Percentiles rank a stretch among this genome's conserved stretches.
Conservation (phyloP, 2,113 vertebrate genomes). For the Orientallactaga bullata region DNA sequence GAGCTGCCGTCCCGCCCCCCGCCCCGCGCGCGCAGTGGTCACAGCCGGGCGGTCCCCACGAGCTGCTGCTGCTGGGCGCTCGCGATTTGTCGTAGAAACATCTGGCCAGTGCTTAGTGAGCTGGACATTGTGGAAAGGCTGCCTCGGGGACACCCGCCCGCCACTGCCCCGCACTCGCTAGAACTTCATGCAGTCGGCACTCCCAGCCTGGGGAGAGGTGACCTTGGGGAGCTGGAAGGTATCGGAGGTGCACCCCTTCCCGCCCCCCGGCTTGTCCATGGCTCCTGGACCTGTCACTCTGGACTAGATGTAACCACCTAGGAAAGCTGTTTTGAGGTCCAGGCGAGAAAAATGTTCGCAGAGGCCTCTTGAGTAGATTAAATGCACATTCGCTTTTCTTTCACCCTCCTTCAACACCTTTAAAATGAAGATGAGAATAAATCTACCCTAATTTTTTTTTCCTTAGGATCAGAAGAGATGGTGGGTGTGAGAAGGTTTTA, state of each 20-base stretch:
- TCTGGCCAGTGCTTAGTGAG: too few relatives aligned
- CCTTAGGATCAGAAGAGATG: neutral
- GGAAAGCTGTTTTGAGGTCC: neutral
- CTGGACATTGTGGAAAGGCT: too few relatives aligned
- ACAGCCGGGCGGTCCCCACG: too few relatives aligned
- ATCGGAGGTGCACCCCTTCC: too few relatives aligned
- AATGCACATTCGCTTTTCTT: neutral
- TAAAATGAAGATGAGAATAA: neutral
- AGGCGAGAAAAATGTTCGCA: rapidly evolving
- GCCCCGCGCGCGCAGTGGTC: too few relatives aligned
- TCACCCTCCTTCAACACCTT: neutral
- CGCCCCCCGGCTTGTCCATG: neutral
- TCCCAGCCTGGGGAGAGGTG: too few relatives aligned
- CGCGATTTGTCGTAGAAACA: too few relatives aligned
- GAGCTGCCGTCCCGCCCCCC: too few relatives aligned
- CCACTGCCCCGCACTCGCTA: too few relatives aligned
- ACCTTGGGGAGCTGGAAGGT: neutral
- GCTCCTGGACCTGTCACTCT: neutral
- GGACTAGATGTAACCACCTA: neutral
- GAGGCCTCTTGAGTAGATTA: neutral
- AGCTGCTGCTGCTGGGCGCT: too few relatives aligned
- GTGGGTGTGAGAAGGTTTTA: neutral
- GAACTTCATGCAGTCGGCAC: too few relatives aligned
- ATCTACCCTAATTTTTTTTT: neutral
- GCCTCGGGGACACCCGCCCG: too few relatives aligned